These are phyloP conservation scores for Syrista parreyssii DNA, from an alignment of 2,888 invertebrate genomes.

Conservation along the genomic window DNA sequence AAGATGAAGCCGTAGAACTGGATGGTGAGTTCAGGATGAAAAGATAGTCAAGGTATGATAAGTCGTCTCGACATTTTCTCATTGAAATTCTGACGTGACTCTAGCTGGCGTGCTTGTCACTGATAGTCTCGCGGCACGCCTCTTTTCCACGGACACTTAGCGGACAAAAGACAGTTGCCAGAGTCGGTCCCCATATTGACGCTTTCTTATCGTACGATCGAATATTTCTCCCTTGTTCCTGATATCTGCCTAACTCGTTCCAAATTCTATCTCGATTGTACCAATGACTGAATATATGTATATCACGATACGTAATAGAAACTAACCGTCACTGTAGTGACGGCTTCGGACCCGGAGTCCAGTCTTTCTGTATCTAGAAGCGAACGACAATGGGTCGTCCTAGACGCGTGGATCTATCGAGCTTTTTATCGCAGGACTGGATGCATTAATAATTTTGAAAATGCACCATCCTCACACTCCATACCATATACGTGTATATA, in stretches of 20 bases:
- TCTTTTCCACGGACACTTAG: constrained; percentile 6
- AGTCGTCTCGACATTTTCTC: background rate
- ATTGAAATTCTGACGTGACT: constrained; percentile 21
- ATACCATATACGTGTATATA: background rate
- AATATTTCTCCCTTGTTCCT: background rate
- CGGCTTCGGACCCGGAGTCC: background rate
- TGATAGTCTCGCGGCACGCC: constrained; percentile 10
- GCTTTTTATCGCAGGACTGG: constrained; percentile 28
- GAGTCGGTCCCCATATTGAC: constrained; percentile 24
- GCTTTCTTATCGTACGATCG: constrained; percentile 28
- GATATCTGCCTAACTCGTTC: background rate
- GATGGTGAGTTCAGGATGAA: background rate
- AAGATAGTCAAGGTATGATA: background rate
- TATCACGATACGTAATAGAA: background rate
- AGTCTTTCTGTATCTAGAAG: background rate
- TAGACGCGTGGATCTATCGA: constrained; percentile 19
- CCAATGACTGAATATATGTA: background rate
- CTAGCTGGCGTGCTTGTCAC: constrained; percentile 17
- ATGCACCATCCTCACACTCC: background rate
- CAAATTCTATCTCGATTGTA: background rate
- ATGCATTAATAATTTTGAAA: constrained; percentile 25
- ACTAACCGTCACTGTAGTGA: background rate
- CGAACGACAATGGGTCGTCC: constrained; percentile 15
- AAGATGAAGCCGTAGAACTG: background rate
- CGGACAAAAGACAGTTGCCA: constrained; percentile 23